Evolutionary conservation across 2,797 vertebrate species (phyloP), one percentile per base, ranked within the genome.

Genomic region (Lophius americanus): DNA sequence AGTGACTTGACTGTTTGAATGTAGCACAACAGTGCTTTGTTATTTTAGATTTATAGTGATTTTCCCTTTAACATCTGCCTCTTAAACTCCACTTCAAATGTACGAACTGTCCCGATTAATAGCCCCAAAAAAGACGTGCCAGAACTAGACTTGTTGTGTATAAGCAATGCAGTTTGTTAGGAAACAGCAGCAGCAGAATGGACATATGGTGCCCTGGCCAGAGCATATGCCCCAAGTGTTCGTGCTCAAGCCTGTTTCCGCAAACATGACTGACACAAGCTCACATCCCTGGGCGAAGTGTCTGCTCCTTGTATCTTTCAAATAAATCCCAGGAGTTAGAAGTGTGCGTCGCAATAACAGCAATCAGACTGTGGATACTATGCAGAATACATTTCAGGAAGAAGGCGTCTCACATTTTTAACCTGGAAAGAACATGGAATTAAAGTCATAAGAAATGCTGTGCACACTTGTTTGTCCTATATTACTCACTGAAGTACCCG

Each of bases 191-290:
- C 75, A 83, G 77, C 85, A 83, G 80, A 84, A 75, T 32, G 78
- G 84, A 70, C 89, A 88, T 92, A 89, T 90, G 90, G 90, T 85
- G 73, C 87, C 87, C 85, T 78, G 83, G 82, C 87, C 74, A 79
- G 71, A 89, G 73, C 88, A 89, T 92, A 90, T 88, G 83, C 87
- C 83, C 78, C 73, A 80, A 60, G 83, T 65, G 79, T 87, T 83
- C 84, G 82, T 76, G 81, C 78, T 89, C 44, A 9, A 84, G 75
- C 87, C 81, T 79, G 41, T 82, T 76, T 84, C 65, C 51, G 72
- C 84, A 82, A 87, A 88, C 66, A 82, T 67, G 76, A 72, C 83
- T 78, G 70, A 76, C 75, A 67, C 64, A 60, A 85, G 84, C 86
- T 83, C 88, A 89, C 79, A 71, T 79, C 88, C 86, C 69, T 61